Percentiles rank a stretch among this genome's conserved stretches.
Conservation (phyloP, 2,113 vertebrate genomes). For the Ginglymostoma cirratum region DNA sequence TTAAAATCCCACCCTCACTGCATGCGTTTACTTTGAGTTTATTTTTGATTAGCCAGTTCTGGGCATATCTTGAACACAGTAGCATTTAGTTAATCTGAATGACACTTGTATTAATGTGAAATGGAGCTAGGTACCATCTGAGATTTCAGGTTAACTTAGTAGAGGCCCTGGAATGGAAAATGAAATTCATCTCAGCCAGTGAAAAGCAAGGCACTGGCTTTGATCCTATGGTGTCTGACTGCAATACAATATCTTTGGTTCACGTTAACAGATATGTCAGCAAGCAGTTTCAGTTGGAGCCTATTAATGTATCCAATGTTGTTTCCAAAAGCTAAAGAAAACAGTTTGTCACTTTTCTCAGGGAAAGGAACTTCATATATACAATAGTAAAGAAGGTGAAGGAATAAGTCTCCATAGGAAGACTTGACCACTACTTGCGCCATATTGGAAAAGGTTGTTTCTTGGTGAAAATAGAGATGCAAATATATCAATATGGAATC, state of each 20-base stretch:
- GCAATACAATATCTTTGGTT: not conserved
- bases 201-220: not conserved
- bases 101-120: not conserved
- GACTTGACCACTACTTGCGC: not conserved
- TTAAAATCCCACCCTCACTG: not conserved
- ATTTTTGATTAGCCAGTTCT: not conserved
- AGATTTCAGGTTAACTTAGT: not conserved
- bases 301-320: not conserved
- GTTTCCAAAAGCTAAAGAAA: not conserved
- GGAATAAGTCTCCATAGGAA: not conserved
- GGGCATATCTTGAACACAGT: not conserved
- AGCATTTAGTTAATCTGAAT: not conserved
- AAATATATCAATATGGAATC: not conserved
- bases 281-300: not conserved
- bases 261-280: not conserved
- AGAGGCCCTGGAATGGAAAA: not conserved
- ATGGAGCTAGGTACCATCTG: not conserved
- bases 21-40: not conserved
- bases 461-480: not conserved
- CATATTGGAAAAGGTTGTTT: not conserved
- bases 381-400: not conserved
- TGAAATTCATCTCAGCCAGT: not conserved
- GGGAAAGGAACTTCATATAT: not conserved
- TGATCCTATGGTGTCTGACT: not conserved
- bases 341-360: not conserved